phyloP scores from a whole-genome alignment of 1,140 invertebrate genomes.

The Platyscapa corneri region DNA sequence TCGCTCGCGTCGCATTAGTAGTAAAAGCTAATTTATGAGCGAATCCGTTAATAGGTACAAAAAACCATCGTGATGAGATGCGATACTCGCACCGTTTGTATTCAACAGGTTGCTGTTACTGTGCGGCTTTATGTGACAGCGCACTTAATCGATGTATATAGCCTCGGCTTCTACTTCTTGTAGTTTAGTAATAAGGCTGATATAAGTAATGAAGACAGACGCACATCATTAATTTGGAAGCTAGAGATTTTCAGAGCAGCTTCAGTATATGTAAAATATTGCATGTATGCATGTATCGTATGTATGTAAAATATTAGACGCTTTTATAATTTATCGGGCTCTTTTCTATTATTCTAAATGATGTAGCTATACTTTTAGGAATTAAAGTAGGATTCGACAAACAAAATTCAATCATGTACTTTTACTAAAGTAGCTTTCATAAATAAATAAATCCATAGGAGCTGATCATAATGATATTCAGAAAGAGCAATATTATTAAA shows the following conservation, averaged over 20 bases:
- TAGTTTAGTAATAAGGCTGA: not conserved
- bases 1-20: not conserved
- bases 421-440: too few relatives aligned
- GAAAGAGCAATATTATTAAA: too few relatives aligned
- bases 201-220: not conserved
- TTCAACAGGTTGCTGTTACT: constrained; percentile 26
- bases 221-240: not conserved
- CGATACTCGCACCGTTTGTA: not conserved
- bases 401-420: too few relatives aligned
- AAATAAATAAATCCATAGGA: too few relatives aligned
- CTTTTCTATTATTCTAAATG: too few relatives aligned
- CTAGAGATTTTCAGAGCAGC: not conserved
- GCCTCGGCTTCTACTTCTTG: not conserved
- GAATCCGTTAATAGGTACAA: constrained; percentile 23
- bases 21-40: constrained; percentile 41
- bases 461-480: too few relatives aligned
- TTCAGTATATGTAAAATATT: not conserved
- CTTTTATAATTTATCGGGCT: too few relatives aligned
- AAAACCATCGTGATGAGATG: constrained; percentile 1
- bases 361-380: too few relatives aligned
- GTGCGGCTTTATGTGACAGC: constrained; percentile 9
- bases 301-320: too few relatives aligned
- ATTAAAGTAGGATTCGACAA: too few relatives aligned
- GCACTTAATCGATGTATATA: not conserved
- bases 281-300: too few relatives aligned